These are phyloP conservation scores for Leucoma salicis DNA, from an alignment of 2,888 invertebrate genomes.

Conservation along the genomic window DNA sequence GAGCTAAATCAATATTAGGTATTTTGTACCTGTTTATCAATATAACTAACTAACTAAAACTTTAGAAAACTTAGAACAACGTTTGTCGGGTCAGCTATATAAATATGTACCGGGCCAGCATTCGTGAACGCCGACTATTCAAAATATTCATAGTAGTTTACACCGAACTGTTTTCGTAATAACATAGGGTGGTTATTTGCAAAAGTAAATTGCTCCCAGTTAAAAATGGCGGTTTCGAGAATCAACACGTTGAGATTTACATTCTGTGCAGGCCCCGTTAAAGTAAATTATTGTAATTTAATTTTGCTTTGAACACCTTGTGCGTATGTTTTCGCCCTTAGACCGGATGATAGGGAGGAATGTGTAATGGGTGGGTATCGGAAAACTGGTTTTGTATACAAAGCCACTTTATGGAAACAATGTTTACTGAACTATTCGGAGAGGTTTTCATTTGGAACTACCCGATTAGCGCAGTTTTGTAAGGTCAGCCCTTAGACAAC, in stretches of 20 bases:
- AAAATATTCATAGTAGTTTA: slow-evolving; percentile 17
- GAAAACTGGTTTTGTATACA: slow-evolving; percentile 8
- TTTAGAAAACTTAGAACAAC: too few relatives aligned
- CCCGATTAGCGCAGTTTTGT: not conserved
- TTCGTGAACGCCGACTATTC: slow-evolving; percentile 2
- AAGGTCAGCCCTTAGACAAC: not conserved
- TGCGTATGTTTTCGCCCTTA: slow-evolving; percentile 19
- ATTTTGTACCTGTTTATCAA: too few relatives aligned
- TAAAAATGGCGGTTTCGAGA: slow-evolving; percentile 38
- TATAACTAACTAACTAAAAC: too few relatives aligned
- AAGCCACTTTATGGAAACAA: not conserved
- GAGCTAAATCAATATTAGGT: too few relatives aligned
- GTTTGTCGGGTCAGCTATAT: too few relatives aligned
- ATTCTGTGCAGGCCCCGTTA: slow-evolving; percentile 23
- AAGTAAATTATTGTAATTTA: slow-evolving; percentile 41
- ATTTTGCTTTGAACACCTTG: slow-evolving; percentile 28
- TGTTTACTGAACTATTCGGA: not conserved
- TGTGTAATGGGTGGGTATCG: slow-evolving; percentile 2
- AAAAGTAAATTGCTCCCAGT: slow-evolving; percentile 44
- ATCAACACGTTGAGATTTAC: slow-evolving; percentile 30
- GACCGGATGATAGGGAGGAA: slow-evolving; percentile 14
- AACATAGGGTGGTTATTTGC: slow-evolving; percentile 17
- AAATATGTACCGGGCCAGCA: too few relatives aligned
- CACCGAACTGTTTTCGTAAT: slow-evolving; percentile 17
- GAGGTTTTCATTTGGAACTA: not conserved